A percentile compares a stretch with the other conserved stretches of the same genome.
phyloP scores from a whole-genome alignment of 2,113 vertebrate species.

The Menidia beryllina region DNA sequence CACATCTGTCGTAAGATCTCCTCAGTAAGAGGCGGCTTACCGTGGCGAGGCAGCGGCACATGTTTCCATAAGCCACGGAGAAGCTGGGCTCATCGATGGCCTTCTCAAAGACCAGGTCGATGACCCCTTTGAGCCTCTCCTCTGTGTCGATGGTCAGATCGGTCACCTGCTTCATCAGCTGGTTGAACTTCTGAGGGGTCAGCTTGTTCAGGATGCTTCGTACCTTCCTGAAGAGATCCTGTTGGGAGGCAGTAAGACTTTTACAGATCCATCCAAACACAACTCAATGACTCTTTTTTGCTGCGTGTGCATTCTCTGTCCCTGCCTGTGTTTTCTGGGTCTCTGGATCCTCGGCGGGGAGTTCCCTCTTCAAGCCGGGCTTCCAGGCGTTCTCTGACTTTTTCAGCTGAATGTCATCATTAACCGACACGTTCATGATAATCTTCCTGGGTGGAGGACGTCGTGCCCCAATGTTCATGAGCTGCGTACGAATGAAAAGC shows the following conservation, averaged over 20 bases:
- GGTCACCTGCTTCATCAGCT: constrained; percentile 97
- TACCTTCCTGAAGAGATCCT: constrained; percentile 97
- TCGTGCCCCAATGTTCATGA: constrained; percentile 88
- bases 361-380: constrained; percentile 89
- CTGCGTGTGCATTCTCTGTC: background rate
- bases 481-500: constrained; percentile 64
- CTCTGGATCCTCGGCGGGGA: constrained; percentile 84
- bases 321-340: constrained; percentile 88
- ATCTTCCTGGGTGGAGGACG: constrained; percentile 92
- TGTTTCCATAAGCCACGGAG: constrained; percentile 96
- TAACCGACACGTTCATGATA: constrained; percentile 91
- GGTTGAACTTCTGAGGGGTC: constrained; percentile 98
- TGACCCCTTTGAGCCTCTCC: constrained; percentile 96
- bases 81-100: constrained; percentile 97
- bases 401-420: constrained; percentile 92
- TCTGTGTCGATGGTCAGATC: constrained; percentile 97
- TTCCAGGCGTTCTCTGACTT: constrained; percentile 97
- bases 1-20: background rate
- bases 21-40: constrained; percentile 74
- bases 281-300: background rate
- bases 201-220: constrained; percentile 98
- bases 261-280: background rate
- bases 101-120: constrained; percentile 98
- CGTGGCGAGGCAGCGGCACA: constrained; percentile 96
- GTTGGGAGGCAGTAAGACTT: background rate